Evolutionary conservation across 2,888 invertebrate species (phyloP).

Genomic region (Cyrtodaria siliqua): DNA sequence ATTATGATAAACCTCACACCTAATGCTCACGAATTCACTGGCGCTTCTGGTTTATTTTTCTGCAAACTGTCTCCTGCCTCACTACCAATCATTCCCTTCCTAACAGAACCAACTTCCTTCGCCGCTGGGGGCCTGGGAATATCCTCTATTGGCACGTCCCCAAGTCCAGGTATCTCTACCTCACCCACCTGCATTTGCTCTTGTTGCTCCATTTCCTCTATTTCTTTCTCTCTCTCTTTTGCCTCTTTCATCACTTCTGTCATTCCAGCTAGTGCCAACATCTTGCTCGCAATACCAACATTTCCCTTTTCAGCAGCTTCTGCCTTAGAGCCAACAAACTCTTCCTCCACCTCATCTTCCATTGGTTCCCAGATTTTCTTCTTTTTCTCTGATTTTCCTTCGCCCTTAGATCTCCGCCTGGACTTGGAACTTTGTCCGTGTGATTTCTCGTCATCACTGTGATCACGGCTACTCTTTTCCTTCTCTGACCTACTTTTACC

Average conservation of each 20-base stretch:
- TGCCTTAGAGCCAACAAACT: slow-evolving; percentile 53
- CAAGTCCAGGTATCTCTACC: not conserved
- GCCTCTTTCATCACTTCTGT: slow-evolving; percentile 32
- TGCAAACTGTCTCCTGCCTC: not conserved
- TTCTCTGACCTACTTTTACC: slow-evolving; percentile 49
- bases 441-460: slow-evolving; percentile 50
- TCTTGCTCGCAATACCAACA: slow-evolving; percentile 43
- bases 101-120: not conserved
- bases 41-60: no score
- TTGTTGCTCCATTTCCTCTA: slow-evolving; percentile 27
- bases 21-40: no score
- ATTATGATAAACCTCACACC: no score
- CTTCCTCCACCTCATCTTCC: slow-evolving; percentile 69
- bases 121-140: slow-evolving; percentile 25
- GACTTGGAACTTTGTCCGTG: slow-evolving; percentile 37
- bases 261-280: slow-evolving; percentile 55
- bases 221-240: slow-evolving; percentile 33
- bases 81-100: slow-evolving; percentile 2
- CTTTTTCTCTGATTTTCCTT: slow-evolving; percentile 56
- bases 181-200: no score
- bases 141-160: slow-evolving; percentile 21
- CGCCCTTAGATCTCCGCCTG: slow-evolving; percentile 48
- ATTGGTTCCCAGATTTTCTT: slow-evolving; percentile 65
- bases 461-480: slow-evolving; percentile 32
- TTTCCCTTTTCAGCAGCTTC: slow-evolving; percentile 37